Base-by-base conservation (phyloP, 2,797 vertebrate species). In the Mus caroli region DNA sequence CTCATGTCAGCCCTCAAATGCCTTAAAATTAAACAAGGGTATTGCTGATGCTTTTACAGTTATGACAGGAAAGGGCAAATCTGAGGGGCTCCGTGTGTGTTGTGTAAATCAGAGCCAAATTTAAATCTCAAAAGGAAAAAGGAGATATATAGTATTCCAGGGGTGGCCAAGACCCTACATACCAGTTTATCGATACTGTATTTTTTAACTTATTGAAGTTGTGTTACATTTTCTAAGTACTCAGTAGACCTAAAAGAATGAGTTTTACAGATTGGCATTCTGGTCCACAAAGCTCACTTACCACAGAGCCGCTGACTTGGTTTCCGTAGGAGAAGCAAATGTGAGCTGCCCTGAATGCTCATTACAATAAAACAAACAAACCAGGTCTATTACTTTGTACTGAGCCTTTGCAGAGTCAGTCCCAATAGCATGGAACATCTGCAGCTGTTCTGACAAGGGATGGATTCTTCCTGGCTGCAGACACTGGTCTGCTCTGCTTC, bases 51-150 rank as follows among this genome's bases (percentile, higher is more conserved):
- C 22, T 75, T 34, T 85, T 40, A 64, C 24, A 62, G 82, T 76
- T 92, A 67, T 54, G 37, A 84, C 26, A 90, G 43, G 22, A 92
- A 90, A 93, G 64, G 50, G n/a, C 20, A 94, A 62, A 28, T 79
- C 40, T 88, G 26, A 71, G 69, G 7, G 17, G 13, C 2, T 52
- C 52, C 19, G 92, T 90, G 52, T 77, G 90, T 84, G 75, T 88
- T 22, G 92, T 88, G 52, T 62, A 76, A 90, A 83, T 92, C 52
- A 69, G 43, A 64, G 50, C 56, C 64, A 52, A 50, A 60, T 92
- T 76, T 75, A 94, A 93, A 62, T 78, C 43, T 97, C 11, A 34
- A n/a, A 37, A 75, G 40, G 28, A 91, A 71, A 85, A 95, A 78
- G 15, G 2, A 91, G 60, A 79, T 50, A 37, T 69, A 84, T 40